Percentiles rank a stretch among this genome's conserved stretches.
phyloP scores from a whole-genome alignment of 1,140 invertebrate species.

The Spodoptera frugiperda region DNA sequence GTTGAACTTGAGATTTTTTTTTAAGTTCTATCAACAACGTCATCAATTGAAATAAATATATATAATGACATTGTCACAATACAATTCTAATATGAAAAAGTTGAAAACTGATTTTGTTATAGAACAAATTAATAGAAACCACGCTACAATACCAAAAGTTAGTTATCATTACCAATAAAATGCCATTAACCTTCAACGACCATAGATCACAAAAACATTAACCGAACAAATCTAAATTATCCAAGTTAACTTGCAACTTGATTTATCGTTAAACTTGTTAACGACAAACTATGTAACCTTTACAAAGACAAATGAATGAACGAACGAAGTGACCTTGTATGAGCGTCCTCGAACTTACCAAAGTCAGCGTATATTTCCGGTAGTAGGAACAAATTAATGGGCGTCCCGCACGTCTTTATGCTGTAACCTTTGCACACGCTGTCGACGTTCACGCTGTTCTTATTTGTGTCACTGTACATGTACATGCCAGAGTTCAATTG shows the following conservation, averaged over 20 bases:
- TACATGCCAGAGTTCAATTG: conserved; percentile 90
- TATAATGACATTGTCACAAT: too few relatives aligned
- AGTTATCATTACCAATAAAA: too few relatives aligned
- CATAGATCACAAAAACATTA: conserved; percentile 6
- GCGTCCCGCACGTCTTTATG: conserved; percentile 85
- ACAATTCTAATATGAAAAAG: too few relatives aligned
- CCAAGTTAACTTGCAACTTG: not conserved
- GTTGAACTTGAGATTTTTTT: too few relatives aligned
- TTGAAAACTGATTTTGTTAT: too few relatives aligned
- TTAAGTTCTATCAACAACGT: too few relatives aligned
- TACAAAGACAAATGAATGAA: conserved; percentile 17
- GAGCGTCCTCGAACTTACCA: conserved; percentile 81
- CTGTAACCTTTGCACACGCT: conserved; percentile 86
- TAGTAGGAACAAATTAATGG: conserved; percentile 91
- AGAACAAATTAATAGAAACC: too few relatives aligned
- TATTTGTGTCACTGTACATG: conserved; percentile 84
- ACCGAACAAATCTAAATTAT: not conserved
- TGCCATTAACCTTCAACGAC: not conserved
- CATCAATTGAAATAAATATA: too few relatives aligned
- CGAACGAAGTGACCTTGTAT: conserved; percentile 26
- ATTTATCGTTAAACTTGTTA: conserved; percentile 17
- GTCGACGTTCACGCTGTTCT: conserved; percentile 80
- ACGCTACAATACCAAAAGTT: too few relatives aligned
- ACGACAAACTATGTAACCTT: conserved; percentile 12
- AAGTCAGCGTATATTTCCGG: conserved; percentile 88